phyloP scores from a whole-genome alignment of 2,888 invertebrate genomes.

The Drosophila paramelanica region DNA sequence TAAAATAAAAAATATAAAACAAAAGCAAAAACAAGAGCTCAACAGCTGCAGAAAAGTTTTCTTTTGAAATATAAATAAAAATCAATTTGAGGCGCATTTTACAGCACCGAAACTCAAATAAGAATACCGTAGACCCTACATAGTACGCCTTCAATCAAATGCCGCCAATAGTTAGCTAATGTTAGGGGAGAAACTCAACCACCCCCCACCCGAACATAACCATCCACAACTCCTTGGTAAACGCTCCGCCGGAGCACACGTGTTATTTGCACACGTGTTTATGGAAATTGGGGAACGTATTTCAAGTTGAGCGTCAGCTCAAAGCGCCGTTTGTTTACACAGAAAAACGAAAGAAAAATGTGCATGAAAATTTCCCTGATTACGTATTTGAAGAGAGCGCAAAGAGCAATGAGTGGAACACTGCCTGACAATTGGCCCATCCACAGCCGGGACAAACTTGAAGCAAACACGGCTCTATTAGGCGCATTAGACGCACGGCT shows the following conservation, averaged over 20 bases:
- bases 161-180: conserved; percentile 71
- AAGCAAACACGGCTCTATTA: conserved; percentile 75
- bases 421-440: conserved; percentile 26
- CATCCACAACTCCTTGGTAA: background rate
- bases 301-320: conserved; percentile 70
- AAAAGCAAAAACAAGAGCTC: conserved; percentile 48
- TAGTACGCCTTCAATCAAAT: conserved; percentile 52
- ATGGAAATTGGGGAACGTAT: conserved; percentile 80
- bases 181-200: conserved; percentile 36
- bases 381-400: conserved; percentile 69
- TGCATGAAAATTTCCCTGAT: conserved; percentile 75
- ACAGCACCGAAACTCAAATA: conserved; percentile 69
- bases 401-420: conserved; percentile 15
- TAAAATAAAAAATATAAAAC: conserved; percentile 7
- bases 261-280: conserved; percentile 83
- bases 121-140: conserved; percentile 22
- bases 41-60: conserved; percentile 73
- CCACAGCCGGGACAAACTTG: conserved; percentile 49
- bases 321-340: conserved; percentile 65
- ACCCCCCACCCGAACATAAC: background rate
- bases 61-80: conserved; percentile 74
- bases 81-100: conserved; percentile 72
- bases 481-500: conserved; percentile 68
- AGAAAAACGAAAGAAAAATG: conserved; percentile 61
- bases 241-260: conserved; percentile 51